Evolutionary conservation across 2,888 invertebrate genomes (phyloP).

Genomic region (Spodoptera picta): DNA sequence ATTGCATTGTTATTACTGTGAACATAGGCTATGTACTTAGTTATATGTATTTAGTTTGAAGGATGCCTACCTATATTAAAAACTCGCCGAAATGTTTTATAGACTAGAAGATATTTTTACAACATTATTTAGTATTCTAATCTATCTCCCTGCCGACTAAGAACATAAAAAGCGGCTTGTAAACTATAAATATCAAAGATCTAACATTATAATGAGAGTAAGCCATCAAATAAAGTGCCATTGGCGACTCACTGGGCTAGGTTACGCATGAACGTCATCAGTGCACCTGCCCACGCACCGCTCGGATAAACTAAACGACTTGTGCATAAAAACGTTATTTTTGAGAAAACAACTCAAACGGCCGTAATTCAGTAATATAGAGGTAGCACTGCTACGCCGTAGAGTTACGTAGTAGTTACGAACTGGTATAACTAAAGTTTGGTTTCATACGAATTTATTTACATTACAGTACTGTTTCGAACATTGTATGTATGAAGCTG

Average conservation of each 20-base stretch:
- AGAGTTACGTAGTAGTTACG: slow-evolving; percentile 31
- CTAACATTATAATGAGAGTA: slow-evolving; percentile 63
- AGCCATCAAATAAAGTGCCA: slow-evolving; percentile 69
- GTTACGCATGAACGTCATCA: slow-evolving; percentile 57
- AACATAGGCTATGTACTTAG: no score
- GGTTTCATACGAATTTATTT: no score
- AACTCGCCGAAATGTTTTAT: background rate
- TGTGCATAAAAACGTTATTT: slow-evolving; percentile 18
- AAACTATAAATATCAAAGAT: slow-evolving; percentile 63
- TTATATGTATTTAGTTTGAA: background rate
- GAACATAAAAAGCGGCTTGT: slow-evolving; percentile 54
- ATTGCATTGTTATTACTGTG: no score
- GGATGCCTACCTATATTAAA: background rate
- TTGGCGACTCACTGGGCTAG: slow-evolving; percentile 60
- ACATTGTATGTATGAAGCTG: slow-evolving; percentile 33
- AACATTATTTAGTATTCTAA: slow-evolving; percentile 39
- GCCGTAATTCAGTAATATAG: background rate
- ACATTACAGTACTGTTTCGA: no score
- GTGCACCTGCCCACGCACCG: slow-evolving; percentile 62
- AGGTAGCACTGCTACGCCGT: slow-evolving; percentile 45
- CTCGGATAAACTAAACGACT: slow-evolving; percentile 29
- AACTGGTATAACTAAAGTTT: background rate
- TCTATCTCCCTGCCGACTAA: slow-evolving; percentile 44
- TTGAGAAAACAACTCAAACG: slow-evolving; percentile 22
- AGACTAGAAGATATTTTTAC: slow-evolving; percentile 6